Evolutionary conservation across 2,113 vertebrate species (phyloP).

Genomic region (Ginglymostoma cirratum): DNA sequence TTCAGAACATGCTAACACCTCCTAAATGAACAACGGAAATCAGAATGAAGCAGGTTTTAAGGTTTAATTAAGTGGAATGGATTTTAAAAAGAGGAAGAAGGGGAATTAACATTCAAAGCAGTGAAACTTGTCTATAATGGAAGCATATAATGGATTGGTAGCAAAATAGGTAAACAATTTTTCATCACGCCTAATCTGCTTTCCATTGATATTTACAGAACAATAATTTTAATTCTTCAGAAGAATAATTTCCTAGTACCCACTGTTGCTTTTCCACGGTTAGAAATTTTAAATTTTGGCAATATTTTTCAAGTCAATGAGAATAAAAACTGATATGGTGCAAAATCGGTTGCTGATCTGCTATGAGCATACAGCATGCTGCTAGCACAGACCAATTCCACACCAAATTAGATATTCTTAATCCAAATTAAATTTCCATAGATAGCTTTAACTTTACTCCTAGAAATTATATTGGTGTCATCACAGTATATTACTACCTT

Average conservation of each 20-base stretch:
- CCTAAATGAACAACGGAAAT: background rate
- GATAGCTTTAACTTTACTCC: background rate
- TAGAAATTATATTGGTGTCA: background rate
- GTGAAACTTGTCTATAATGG: background rate
- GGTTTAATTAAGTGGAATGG: background rate
- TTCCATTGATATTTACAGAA: background rate
- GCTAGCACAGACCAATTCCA: background rate
- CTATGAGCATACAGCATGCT: background rate
- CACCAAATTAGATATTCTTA: background rate
- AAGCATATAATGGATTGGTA: background rate
- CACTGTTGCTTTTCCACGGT: background rate
- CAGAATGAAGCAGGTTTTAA: background rate
- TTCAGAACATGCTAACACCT: background rate
- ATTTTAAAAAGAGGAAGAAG: background rate
- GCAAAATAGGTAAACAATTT: background rate
- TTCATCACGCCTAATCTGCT: background rate
- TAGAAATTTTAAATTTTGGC: background rate
- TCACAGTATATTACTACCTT: background rate
- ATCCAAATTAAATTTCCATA: background rate
- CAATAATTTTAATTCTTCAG: background rate
- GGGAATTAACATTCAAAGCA: background rate
- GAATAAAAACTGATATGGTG: background rate
- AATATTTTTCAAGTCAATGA: background rate
- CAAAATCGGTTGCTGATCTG: background rate
- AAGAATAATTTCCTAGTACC: background rate